Evolutionary conservation across 2,113 vertebrate species (phyloP).

Genomic region (Eurystomus gularis): DNA sequence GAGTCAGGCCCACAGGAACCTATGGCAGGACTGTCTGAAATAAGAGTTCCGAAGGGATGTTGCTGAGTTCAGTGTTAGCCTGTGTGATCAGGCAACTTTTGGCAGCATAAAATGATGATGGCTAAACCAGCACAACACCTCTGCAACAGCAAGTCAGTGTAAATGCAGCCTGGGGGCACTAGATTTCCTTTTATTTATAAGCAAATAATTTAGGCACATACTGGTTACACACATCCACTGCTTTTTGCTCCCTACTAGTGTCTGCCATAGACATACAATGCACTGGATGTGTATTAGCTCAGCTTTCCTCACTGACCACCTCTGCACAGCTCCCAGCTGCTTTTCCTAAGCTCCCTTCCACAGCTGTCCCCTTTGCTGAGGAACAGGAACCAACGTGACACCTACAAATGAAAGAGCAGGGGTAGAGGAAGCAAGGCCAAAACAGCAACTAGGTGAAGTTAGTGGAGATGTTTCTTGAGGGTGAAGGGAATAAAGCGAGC

Average conservation of each 20-base stretch:
- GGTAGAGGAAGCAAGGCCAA: background rate
- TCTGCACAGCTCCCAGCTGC: background rate
- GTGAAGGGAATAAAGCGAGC: background rate
- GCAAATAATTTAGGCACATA: background rate
- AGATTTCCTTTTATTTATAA: background rate
- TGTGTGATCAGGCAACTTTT: too few species aligned
- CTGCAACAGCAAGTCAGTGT: background rate
- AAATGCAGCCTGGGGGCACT: background rate
- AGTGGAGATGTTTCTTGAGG: background rate
- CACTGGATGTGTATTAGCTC: background rate
- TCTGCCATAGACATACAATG: background rate
- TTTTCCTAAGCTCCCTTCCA: background rate
- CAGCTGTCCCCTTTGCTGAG: background rate
- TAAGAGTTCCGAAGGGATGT: too few species aligned
- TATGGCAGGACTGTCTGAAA: too few species aligned
- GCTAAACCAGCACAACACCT: too few species aligned
- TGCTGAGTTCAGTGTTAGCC: too few species aligned
- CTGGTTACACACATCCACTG: accelerated
- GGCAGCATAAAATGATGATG: too few species aligned
- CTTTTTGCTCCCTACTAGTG: background rate
- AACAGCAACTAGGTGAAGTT: background rate
- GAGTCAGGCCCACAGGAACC: too few species aligned
- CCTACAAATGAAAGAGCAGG: background rate
- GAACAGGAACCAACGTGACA: accelerated
- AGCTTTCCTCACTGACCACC: background rate